These are phyloP conservation scores for Gila robusta DNA, from an alignment of 2,797 vertebrate species.

Conservation along the genomic window DNA sequence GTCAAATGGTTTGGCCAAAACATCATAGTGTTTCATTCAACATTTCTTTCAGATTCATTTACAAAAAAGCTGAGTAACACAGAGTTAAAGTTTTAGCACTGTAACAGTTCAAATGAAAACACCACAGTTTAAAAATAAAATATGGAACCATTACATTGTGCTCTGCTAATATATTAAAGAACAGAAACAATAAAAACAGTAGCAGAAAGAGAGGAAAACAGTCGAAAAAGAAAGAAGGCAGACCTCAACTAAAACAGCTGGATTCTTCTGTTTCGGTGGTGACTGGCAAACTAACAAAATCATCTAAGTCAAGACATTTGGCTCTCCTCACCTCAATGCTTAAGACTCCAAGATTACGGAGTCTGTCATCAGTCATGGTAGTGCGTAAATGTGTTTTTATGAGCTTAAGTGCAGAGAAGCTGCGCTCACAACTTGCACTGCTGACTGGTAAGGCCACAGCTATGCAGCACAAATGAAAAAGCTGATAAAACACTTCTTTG, in stretches of 20 bases:
- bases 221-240: background rate
- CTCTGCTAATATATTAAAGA: background rate
- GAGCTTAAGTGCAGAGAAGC: constrained; percentile 32
- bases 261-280: background rate
- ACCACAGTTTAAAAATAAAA: background rate
- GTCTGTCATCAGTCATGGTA: too few relatives aligned
- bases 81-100: background rate
- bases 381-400: too few relatives aligned
- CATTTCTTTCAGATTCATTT: background rate
- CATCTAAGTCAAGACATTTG: too few relatives aligned
- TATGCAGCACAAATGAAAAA: constrained; percentile 42
- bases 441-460: constrained; percentile 30
- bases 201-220: background rate
- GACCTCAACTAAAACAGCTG: background rate
- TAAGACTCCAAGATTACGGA: too few relatives aligned
- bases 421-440: constrained; percentile 38
- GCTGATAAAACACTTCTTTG: constrained; percentile 33
- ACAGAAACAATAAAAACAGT: background rate
- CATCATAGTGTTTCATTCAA: background rate
- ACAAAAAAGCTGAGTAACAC: background rate
- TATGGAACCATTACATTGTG: background rate
- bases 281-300: too few relatives aligned
- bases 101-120: background rate
- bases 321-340: too few relatives aligned
- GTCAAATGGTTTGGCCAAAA: background rate